Evolutionary conservation across 2,797 vertebrate genomes (phyloP).

Genomic region (Pelobates cultripes): DNA sequence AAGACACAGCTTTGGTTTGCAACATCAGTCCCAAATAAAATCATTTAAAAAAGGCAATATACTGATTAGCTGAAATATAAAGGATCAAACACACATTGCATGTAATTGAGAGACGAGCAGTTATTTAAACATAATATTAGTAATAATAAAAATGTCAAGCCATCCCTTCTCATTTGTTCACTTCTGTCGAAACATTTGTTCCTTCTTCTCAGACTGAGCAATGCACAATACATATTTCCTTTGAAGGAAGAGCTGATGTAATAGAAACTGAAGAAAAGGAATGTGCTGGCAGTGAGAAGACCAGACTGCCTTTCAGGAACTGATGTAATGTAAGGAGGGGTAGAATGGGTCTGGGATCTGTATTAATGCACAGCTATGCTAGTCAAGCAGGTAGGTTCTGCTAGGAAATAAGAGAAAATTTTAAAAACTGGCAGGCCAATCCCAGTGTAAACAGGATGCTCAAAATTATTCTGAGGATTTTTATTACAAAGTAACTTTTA

Average conservation of each 20-base stretch:
- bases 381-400: background rate
- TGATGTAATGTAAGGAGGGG: constrained; percentile 15
- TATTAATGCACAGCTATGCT: constrained; percentile 1
- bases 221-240: constrained; percentile 7
- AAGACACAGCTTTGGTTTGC: too few relatives aligned
- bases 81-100: background rate
- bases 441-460: too few relatives aligned
- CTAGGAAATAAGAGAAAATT: background rate
- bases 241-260: constrained; percentile 38
- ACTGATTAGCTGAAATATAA: background rate
- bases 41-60: background rate
- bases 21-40: too few relatives aligned
- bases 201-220: background rate
- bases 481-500: too few relatives aligned
- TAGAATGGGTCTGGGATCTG: constrained; percentile 10
- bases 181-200: constrained; percentile 14
- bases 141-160: constrained; percentile 17
- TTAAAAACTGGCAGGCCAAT: too few relatives aligned
- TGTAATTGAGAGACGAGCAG: background rate
- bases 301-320: constrained; percentile 18
- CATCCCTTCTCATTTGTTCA: constrained; percentile 19
- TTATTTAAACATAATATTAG: constrained; percentile 6
- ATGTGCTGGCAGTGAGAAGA: constrained; percentile 32
- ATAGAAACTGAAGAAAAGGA: constrained; percentile 34
- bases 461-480: too few relatives aligned